Percentiles rank a stretch among this genome's conserved stretches.
Conservation (phyloP, 2,888 invertebrate species). For the Brachyptera risi region DNA sequence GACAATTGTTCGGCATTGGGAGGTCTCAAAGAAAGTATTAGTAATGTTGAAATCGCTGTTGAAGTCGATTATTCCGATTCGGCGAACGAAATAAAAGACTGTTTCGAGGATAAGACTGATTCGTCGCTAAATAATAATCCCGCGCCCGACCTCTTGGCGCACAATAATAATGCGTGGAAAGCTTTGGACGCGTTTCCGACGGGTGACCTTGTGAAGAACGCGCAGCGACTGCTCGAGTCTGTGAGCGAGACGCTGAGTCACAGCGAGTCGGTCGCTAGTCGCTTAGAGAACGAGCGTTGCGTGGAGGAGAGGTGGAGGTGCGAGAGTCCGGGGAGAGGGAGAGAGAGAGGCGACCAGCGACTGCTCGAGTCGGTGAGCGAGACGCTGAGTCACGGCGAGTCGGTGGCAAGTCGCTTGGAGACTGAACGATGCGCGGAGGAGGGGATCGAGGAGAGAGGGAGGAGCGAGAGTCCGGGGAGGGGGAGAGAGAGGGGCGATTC, state of each 20-base stretch:
- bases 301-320: too few relatives aligned
- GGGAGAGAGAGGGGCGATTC: too few relatives aligned
- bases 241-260: constrained; percentile 46
- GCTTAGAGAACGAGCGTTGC: background rate
- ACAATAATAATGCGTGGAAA: constrained; percentile 23
- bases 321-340: too few relatives aligned
- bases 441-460: too few relatives aligned
- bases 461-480: too few relatives aligned
- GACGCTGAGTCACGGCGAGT: constrained; percentile 45
- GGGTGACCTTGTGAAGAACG: constrained; percentile 44
- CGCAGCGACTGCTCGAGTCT: constrained; percentile 46
- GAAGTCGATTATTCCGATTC: background rate
- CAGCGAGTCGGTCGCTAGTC: constrained; percentile 40
- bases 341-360: too few relatives aligned
- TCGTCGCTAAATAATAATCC: constrained; percentile 8
- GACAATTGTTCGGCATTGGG: too few relatives aligned
- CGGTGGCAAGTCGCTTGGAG: constrained; percentile 28
- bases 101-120: background rate
- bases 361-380: constrained; percentile 46
- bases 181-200: constrained; percentile 36
- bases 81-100: background rate
- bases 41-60: background rate
- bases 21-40: background rate
- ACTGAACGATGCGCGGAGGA: background rate
- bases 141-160: constrained; percentile 17